Evolutionary conservation across 2,113 vertebrate genomes (phyloP), one percentile per base, ranked within the genome.

Genomic region (Dicentrarchus labrax): DNA sequence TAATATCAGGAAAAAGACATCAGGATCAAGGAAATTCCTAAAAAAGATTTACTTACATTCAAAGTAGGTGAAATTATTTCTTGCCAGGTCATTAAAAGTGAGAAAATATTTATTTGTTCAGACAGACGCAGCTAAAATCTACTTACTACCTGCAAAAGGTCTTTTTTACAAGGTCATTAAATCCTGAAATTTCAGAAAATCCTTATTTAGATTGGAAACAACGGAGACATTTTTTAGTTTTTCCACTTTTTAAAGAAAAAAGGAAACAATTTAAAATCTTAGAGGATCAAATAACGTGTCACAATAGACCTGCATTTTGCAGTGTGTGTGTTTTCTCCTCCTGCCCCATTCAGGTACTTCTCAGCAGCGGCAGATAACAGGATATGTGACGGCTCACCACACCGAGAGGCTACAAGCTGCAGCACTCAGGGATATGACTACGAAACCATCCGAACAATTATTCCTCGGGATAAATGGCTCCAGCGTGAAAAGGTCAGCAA

Each of bases 351-450:
- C 30, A 75, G 47, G 72, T 57, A 13, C 45, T 50, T 68, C 39
- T 59, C 65, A 16, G 62, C 30, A 17, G 83, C 4, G 0, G 70
- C 50, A 82, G 87, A 74, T 94, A 93, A 93, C 91, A 85, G 82
- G 93, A 94, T 92, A 72, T 69, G 77, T 36, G 82, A 64, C 74
- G 70, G 70, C 88, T 84, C 90, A 4, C 77, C 76, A 79, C 78
- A 15, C 76, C 1, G 38, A 45, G 75, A 72, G 82, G 84, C 59
- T 5, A 39, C 83, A 3, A 39, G 81, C 80, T 0, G 75, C 84
- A 89, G 88, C 93, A 93, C 92, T 94, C 92, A 93, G 86, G 88
- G 89, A 92, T 93, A 94, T 94, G 93, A 94, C 91, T 6, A 75
- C 41, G 64, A 91, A 93, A 94, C 76, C 78, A 82, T 89, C 83